Evolutionary conservation across 2,888 invertebrate genomes (phyloP), one percentile per base, ranked within the genome.

Genomic region (Limenitis camilla): DNA sequence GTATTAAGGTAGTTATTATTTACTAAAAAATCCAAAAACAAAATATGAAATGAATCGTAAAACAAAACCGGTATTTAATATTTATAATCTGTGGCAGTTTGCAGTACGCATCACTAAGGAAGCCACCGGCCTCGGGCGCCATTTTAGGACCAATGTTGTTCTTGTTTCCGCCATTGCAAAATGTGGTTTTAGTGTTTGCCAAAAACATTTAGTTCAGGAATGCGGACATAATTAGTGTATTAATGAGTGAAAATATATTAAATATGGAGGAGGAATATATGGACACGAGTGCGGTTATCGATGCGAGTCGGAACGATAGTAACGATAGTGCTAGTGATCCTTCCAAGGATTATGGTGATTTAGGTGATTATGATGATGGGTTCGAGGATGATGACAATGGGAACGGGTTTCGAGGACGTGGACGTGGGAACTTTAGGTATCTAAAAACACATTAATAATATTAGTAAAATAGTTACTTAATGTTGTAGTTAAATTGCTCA

Each of bases 181-280:
- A 56, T 61, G 59, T 61, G 64, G 58, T 61, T 30, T 52, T 60
- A 57, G 57, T 63, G 61, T 65, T 41, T 58, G 63, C 62, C 58
- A 61, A 67, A 64, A 63, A 56, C 55, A 61, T 62, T 51, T 53
- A 62, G 56, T 64, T 61, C 61, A 71, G 78, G 72, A 64, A 83
- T 81, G 81, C 73, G 71, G 76, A 79, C 72, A 66, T 76, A 74
- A 67, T 65, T 70, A 66, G 8, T 30, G 6, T 5, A 10, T 36
- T 51, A 58, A 39, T 31, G 59, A 63, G 64, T 65, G 59, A 60
- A 65, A 61, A 60, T 59, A 43, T 48, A 59, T 49, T 61, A 63
- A 72, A 58, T 60, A 85, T 85, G 85, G 85, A 82, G 59, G 84
- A 84, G 41, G 83, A 83, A 61, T 85, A 81, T 63, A 78, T 80